Base-by-base conservation (phyloP, 2,113 vertebrate species). In the Otolemur garnettii region DNA sequence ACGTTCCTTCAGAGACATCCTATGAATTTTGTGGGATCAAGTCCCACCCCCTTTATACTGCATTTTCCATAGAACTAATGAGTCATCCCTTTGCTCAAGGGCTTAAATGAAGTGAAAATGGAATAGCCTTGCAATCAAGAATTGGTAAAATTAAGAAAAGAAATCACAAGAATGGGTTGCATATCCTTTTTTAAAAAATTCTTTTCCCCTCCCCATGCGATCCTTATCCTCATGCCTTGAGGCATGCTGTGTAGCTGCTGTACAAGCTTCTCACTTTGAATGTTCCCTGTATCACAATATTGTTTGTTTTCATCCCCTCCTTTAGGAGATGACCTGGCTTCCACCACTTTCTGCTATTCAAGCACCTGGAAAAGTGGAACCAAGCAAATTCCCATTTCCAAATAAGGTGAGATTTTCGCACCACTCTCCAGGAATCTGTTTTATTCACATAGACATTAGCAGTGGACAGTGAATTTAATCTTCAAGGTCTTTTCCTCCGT, bases 271-370 rank as follows among this genome's bases (percentile, higher is more conserved):
- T 71, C 19, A 13, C 28, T 71, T 50, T 15, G 45, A 71, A 35
- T 64, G 24, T 92, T 96, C 38, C 57, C 86, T 81, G 21, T 93
- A 88, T 86, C 84, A 98, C 96, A 98, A 30, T 59, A 11, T 28
- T 95, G 62, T 97, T 62, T 87, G 35, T 71, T 98, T 88, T 96
- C 38, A 2, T 98, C 93, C 95, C 81, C 97, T 99, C 60, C 50
- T 83, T 28, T 90, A 98, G 99, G 99, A 99, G 98, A 99, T 99
- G 99, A 99, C 99, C 93, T 99, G 99, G 99, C 99, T 99, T 93
- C 98, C 98, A 0, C 98, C 98, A 9, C 98, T 99, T 60, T 98
- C 98, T 95, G 99, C 99, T 96, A 98, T 99, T 98, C 99, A 99
- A 93, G 98, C 99, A 93, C 99, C 99, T 94, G 98, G 98, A 92